Evolutionary conservation across 2,113 vertebrate genomes (phyloP), one percentile per base, ranked within the genome.

Genomic region (Poeciliopsis retropinna): DNA sequence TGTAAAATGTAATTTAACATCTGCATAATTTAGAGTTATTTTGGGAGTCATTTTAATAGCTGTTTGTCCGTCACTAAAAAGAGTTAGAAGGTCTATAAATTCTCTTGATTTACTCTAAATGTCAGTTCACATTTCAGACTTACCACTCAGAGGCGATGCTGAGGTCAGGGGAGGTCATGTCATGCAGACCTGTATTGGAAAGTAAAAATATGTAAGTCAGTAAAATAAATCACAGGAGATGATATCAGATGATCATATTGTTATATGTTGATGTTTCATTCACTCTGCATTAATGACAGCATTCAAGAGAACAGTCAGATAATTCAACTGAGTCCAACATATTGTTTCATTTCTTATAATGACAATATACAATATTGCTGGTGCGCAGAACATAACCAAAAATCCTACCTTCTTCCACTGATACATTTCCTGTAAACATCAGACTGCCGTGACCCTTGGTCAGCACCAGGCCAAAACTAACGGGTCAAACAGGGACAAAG

Each of bases 101-200:
- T 47, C 17, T 19, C 17, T 5, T 6, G 44, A 47, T 47, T 47
- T 47, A 19, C 17, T 47, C 44, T 17, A 17, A 57, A 34, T 19
- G 25, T 73, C 28, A 61, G 10, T 32, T 25, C 5, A 31, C 44
- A 47, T 28, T n/a, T 41, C 12, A 22, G 1, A 83, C 90, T 81
- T 90, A 98, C 98, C 98, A 98, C 73, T 98, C 97, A 0, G 95
- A 87, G 0, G 97, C 96, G 84, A 99, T 91, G 27, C 85, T 94
- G 76, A 99, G 88, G 64, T 98, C 98, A 8, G 97, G 98, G 70
- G 97, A 97, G 57, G 96, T 95, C 70, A 99, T 88, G 77, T 99
- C 98, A 0, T 98, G 97, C 62, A 98, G 94, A 30, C 97, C 98
- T 99, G 92, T 74, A 92, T 94, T 74, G 30, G 0, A 32, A 65